Evolutionary conservation across 2,888 invertebrate species (phyloP).

Genomic region (Mongoloraphidia duomilia): DNA sequence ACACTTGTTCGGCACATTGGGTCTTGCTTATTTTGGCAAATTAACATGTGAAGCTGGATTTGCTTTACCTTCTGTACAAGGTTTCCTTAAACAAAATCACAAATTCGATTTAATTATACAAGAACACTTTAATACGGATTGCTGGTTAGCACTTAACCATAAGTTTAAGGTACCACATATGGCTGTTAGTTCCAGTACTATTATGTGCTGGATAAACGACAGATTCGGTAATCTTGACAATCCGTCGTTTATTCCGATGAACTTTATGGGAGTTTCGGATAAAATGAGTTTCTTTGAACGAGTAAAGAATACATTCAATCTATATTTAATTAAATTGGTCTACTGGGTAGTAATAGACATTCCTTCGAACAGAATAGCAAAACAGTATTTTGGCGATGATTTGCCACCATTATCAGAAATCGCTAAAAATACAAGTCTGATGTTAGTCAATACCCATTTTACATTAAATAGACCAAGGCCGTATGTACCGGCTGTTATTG

Average conservation of each 20-base stretch:
- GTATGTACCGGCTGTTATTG: constrained; percentile 31
- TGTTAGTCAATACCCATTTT: constrained; percentile 34
- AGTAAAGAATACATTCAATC: constrained; percentile 17
- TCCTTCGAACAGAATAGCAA: constrained; percentile 17
- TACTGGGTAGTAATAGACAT: constrained; percentile 15
- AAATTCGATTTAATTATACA: constrained; percentile 52
- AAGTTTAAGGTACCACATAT: constrained; percentile 43
- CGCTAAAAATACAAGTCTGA: constrained; percentile 30
- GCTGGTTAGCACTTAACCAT: constrained; percentile 49
- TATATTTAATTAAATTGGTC: constrained; percentile 13
- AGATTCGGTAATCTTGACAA: constrained; percentile 35
- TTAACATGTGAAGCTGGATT: constrained; percentile 24
- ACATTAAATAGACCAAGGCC: constrained; percentile 30
- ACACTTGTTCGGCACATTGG: constrained; percentile 2
- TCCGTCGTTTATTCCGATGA: constrained; percentile 33
- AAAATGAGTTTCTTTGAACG: constrained; percentile 25
- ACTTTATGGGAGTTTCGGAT: constrained; percentile 27
- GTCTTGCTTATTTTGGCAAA: constrained; percentile 17
- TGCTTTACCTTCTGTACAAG: constrained; percentile 25
- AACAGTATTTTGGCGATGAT: constrained; percentile 20
- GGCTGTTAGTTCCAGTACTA: constrained; percentile 34
- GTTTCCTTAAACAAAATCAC: constrained; percentile 27
- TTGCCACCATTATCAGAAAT: constrained; percentile 25
- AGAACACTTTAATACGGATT: constrained; percentile 60
- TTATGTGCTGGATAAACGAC: constrained; percentile 33